Evolutionary conservation across 2,888 invertebrate genomes (phyloP), one percentile per base, ranked within the genome.

Genomic region (Diadegma fenestrale): DNA sequence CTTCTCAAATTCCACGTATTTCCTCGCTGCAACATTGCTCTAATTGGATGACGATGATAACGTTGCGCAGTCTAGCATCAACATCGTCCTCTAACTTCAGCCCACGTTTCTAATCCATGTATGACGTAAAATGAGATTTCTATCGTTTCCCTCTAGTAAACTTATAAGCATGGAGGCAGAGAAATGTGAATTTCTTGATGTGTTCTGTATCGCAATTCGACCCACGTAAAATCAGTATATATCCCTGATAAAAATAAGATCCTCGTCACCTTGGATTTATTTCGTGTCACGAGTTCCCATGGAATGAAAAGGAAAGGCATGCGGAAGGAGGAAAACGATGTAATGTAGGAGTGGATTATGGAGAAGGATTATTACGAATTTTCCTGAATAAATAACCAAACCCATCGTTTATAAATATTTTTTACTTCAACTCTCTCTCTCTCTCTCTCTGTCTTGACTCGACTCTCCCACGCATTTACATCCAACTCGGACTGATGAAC

Each of bases 21-120:
- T 37, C 4, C n/a, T 64, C 19, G 37, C 33, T n/a, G 64, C 37
- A 37, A 37, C 37, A 64, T 63, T 64, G n/a, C 64, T 64, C 33
- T 64, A 64, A 64, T 37, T 64, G 37, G 64, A 64, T 63, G n/a
- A n/a, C n/a, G 33, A n/a, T n/a, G 30, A 19, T n/a, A 64, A 37
- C 33, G 5, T n/a, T 63, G 63, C 17, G 8, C n/a, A 7, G n/a
- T 37, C 64, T n/a, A 4, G 30, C 37, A 64, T n/a, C 37, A 64
- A 37, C 64, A 37, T 17, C 37, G 3, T 64, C 33, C 58, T 58
- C 58, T 14, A 12, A 64, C 33, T n/a, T 33, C 33, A 33, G 19
- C 37, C 37, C 37, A 64, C 64, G n/a, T 64, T 64, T 64, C 37
- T 37, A 37, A 63, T 19, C 37, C n/a, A 37, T 19, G 37, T 37